Conservation (phyloP, 2,888 invertebrate species). For the Sabatieria punctata region DNA sequence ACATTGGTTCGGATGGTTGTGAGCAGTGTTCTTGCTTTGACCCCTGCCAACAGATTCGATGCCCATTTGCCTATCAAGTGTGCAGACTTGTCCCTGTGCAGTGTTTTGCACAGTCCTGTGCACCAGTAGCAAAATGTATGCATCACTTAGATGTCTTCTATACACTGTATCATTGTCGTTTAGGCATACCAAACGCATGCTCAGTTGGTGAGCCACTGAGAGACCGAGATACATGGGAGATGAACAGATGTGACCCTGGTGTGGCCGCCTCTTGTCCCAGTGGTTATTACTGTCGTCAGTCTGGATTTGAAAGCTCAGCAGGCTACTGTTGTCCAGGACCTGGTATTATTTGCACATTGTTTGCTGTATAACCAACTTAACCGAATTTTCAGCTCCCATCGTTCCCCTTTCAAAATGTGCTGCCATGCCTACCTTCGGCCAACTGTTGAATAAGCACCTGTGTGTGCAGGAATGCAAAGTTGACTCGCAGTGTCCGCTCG, state of each 20-base stretch:
- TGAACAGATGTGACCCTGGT: background rate
- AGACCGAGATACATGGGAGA: background rate
- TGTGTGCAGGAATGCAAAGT: background rate
- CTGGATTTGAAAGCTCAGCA: background rate
- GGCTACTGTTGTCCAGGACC: conserved; percentile 1
- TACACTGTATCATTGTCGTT: conserved; percentile 1
- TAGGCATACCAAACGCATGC: conserved; percentile 5
- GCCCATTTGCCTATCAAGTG: conserved; percentile 9
- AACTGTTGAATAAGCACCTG: background rate
- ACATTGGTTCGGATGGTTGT: conserved; percentile 21
- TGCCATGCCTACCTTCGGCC: too few species aligned
- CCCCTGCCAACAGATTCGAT: conserved; percentile 18
- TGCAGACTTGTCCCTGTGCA: background rate
- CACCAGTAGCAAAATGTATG: conserved; percentile 2
- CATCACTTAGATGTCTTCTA: background rate
- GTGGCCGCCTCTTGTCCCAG: background rate
- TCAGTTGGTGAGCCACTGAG: background rate
- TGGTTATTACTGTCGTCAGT: background rate
- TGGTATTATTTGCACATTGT: background rate
- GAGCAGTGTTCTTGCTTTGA: conserved; percentile 19
- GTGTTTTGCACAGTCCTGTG: background rate
- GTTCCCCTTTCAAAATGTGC: too few species aligned
- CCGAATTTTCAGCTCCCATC: too few species aligned
- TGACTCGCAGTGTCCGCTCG: background rate
- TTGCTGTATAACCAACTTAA: background rate